A percentile compares a stretch with the other conserved stretches of the same genome.
Evolutionary conservation across 2,113 vertebrate genomes (phyloP).

Genomic region (Sorex araneus): DNA sequence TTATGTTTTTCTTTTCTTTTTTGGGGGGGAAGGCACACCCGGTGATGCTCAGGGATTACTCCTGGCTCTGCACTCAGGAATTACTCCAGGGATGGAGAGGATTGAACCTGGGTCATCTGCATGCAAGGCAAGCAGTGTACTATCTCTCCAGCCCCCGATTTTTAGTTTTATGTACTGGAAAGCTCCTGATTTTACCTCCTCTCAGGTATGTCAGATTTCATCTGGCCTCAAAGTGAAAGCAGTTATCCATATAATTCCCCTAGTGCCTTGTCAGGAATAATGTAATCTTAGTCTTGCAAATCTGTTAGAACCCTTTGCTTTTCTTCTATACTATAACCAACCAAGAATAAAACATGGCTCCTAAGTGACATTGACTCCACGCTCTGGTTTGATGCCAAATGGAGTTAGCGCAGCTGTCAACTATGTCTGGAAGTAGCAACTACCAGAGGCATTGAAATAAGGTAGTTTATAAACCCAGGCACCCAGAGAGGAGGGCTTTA

Average conservation of each 20-base stretch:
- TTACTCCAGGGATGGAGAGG: too few relatives aligned
- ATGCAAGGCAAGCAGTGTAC: too few relatives aligned
- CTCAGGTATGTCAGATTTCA: constrained; percentile 53
- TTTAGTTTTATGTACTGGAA: constrained; percentile 54
- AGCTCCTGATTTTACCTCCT: constrained; percentile 33
- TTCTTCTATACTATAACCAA: constrained; percentile 48
- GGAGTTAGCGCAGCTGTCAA: constrained; percentile 55
- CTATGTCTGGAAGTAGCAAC: constrained; percentile 49
- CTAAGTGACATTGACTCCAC: constrained; percentile 40
- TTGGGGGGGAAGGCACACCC: too few relatives aligned
- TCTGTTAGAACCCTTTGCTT: constrained; percentile 40
- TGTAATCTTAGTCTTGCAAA: constrained; percentile 32
- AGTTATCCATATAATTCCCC: constrained; percentile 11
- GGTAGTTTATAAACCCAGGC: constrained; percentile 30
- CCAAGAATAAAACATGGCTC: constrained; percentile 21
- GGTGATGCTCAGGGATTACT: too few relatives aligned
- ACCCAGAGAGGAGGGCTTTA: constrained; percentile 54
- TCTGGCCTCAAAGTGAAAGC: constrained; percentile 23
- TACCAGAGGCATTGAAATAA: constrained; percentile 10
- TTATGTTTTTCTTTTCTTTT: too few relatives aligned
- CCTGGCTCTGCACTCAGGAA: too few relatives aligned
- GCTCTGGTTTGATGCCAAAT: constrained; percentile 39
- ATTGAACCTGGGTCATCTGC: too few relatives aligned
- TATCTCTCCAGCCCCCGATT: not conserved
- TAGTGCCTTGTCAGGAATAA: constrained; percentile 27